These are phyloP conservation scores for Pseudorectes ferrugineus DNA, from an alignment of 2,113 vertebrate species.

Conservation along the genomic window DNA sequence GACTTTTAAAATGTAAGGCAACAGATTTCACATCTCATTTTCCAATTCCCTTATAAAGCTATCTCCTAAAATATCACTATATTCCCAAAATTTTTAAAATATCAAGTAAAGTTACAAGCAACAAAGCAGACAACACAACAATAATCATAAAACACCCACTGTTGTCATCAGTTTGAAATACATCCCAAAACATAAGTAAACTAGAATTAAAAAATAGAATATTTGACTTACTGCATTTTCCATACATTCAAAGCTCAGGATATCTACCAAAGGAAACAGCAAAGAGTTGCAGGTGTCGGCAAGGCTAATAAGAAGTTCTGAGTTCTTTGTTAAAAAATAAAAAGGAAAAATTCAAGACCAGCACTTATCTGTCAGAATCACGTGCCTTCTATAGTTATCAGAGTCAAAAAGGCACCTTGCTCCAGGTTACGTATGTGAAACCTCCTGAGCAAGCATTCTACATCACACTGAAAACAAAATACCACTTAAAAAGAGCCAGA, in stretches of 20 bases:
- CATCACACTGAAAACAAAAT: not conserved
- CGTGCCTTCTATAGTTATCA: not conserved
- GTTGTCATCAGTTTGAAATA: not conserved
- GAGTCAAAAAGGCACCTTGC: constrained; percentile 50
- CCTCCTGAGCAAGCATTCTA: constrained; percentile 4
- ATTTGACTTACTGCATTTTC: constrained; percentile 47
- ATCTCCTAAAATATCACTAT: not conserved
- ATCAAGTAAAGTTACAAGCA: not conserved
- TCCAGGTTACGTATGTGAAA: not conserved
- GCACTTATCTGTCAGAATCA: constrained; percentile 19
- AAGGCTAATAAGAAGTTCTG: not conserved
- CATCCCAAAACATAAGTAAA: not conserved
- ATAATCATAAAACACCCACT: not conserved
- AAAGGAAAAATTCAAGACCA: not conserved
- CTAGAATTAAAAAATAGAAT: not conserved
- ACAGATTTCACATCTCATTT: not conserved
- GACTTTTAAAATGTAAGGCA: not conserved
- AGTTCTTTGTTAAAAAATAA: not conserved
- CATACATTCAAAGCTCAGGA: not conserved
- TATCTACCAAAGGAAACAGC: not conserved
- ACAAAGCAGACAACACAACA: not conserved
- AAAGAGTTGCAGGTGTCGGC: not conserved
- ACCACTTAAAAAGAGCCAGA: not conserved
- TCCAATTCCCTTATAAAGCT: not conserved
- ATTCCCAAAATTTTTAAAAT: not conserved